phyloP scores from a whole-genome alignment of 2,113 vertebrate genomes.

The Tautogolabrus adspersus region DNA sequence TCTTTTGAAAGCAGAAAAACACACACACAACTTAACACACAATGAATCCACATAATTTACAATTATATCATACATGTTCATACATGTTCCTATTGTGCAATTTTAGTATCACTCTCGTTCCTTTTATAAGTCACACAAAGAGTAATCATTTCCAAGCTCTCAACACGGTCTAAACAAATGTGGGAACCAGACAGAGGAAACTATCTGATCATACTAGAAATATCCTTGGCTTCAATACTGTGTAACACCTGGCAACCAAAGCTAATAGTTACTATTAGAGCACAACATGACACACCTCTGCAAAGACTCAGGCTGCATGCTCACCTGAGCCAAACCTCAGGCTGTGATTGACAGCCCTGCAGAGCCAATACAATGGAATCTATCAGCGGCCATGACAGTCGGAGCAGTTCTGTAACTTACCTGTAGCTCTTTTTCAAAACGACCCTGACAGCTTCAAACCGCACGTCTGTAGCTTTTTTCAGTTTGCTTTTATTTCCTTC shows the following conservation, averaged over 20 bases:
- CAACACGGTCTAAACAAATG: not conserved
- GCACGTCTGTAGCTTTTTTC: not conserved
- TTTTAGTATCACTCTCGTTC: too few relatives aligned
- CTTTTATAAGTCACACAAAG: not conserved
- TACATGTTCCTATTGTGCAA: too few relatives aligned
- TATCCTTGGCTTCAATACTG: not conserved
- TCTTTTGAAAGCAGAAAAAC: too few relatives aligned
- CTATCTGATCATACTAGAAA: not conserved
- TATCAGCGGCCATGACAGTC: slow-evolving; percentile 33
- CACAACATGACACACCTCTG: slow-evolving; percentile 45
- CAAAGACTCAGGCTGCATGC: slow-evolving; percentile 7
- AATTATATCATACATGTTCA: too few relatives aligned
- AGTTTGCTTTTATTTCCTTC: not conserved
- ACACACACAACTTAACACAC: too few relatives aligned
- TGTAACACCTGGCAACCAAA: slow-evolving; percentile 32
- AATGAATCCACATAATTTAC: not conserved
- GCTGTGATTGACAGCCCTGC: slow-evolving; percentile 38
- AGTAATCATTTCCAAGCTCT: slow-evolving; percentile 1
- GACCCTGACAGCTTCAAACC: slow-evolving; percentile 36
- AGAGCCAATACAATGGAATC: slow-evolving; percentile 30
- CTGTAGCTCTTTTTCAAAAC: slow-evolving; percentile 41
- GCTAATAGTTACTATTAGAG: slow-evolving; percentile 37
- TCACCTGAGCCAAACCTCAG: slow-evolving; percentile 56
- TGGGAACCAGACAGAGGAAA: slow-evolving; percentile 36
- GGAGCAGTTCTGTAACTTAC: slow-evolving; percentile 27